phyloP scores from a whole-genome alignment of 2,888 invertebrate genomes.

The Dysmachus trigonus region DNA sequence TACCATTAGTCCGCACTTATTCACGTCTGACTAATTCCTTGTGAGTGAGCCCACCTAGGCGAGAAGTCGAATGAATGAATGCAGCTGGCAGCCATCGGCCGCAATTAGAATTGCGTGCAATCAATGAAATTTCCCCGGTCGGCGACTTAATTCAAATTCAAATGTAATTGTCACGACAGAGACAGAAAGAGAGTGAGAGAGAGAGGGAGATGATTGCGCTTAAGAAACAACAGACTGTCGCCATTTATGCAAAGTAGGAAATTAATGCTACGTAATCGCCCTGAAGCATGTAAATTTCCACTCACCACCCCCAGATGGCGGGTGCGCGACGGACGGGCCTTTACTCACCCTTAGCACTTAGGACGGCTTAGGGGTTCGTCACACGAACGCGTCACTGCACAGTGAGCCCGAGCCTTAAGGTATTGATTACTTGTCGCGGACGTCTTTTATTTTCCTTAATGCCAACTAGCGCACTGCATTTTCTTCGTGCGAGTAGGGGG shows the following conservation, averaged over 20 bases:
- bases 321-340: not conserved
- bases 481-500: not conserved
- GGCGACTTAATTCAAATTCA: not conserved
- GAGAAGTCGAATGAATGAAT: not conserved
- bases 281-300: constrained; percentile 3
- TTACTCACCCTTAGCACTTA: not conserved
- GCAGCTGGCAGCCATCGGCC: not conserved
- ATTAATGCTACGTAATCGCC: constrained; percentile 8
- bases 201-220: not conserved
- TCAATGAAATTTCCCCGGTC: not conserved
- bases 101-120: constrained; percentile 14
- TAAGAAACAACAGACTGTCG: not conserved
- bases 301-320: not conserved
- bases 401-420: not conserved
- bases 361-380: not conserved
- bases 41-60: not conserved
- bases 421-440: constrained; percentile 21
- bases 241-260: constrained; percentile 25
- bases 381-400: not conserved
- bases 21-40: not conserved
- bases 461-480: not conserved
- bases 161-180: constrained; percentile 4
- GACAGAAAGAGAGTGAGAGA: no score
- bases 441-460: constrained; percentile 1
- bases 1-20: not conserved